A percentile compares a stretch with the other conserved stretches of the same genome.
Conservation (phyloP, 1,140 invertebrate genomes). For the Trinorchestia longiramus region DNA sequence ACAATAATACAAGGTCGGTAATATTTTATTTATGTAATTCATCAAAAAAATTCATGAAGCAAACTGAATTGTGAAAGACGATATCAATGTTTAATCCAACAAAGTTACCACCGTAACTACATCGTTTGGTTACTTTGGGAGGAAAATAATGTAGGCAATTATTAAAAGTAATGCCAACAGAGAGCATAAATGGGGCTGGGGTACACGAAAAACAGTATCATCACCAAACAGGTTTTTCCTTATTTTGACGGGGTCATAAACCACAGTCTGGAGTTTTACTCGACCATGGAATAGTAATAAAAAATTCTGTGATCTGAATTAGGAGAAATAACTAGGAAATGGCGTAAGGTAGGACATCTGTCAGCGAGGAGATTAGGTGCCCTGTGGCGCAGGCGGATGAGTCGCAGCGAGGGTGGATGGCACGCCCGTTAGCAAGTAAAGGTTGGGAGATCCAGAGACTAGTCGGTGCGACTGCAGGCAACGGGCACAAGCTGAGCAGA, state of each 20-base stretch:
- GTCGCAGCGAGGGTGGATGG: not conserved
- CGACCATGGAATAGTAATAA: not conserved
- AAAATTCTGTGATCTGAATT: not conserved
- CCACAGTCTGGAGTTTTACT: not conserved
- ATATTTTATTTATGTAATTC: not conserved
- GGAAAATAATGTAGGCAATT: not conserved
- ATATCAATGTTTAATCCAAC: not conserved
- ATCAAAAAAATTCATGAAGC: not conserved
- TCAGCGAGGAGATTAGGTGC: not conserved
- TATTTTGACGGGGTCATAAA: not conserved
- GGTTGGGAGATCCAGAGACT: constrained; percentile 30
- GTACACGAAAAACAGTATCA: not conserved
- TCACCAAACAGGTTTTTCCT: not conserved
- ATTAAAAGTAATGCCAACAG: not conserved
- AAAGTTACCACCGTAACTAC: not conserved
- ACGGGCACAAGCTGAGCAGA: constrained; percentile 43
- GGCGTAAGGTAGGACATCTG: not conserved
- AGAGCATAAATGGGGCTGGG: not conserved
- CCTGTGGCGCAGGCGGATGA: not conserved
- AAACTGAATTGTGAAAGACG: not conserved
- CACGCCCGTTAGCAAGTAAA: constrained; percentile 5
- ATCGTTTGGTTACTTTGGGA: not conserved
- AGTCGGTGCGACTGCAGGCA: not conserved
- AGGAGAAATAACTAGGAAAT: not conserved
- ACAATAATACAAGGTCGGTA: not conserved